Conservation (phyloP, 2,113 vertebrate species). For the Anas platyrhynchos region DNA sequence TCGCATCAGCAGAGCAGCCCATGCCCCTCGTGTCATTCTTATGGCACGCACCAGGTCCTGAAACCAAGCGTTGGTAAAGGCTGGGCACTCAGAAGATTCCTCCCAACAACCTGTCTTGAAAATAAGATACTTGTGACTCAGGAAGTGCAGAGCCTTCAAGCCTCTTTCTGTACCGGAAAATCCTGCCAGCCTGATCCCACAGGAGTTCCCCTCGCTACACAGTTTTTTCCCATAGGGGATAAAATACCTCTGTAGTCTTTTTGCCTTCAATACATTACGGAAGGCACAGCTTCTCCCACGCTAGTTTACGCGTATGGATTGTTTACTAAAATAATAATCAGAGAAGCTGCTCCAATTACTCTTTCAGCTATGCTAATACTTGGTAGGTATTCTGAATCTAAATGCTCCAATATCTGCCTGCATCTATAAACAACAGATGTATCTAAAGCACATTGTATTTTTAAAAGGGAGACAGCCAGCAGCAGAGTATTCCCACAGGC, state of each 20-base stretch:
- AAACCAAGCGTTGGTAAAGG: not conserved
- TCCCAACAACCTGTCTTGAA: not conserved
- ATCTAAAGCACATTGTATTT: constrained; percentile 14
- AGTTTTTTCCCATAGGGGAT: not conserved
- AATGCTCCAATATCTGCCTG: constrained; percentile 23
- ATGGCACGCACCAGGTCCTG: not conserved
- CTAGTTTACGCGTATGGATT: not conserved
- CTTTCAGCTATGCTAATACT: not conserved
- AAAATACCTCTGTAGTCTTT: not conserved
- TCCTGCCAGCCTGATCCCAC: not conserved
- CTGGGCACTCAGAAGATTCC: not conserved
- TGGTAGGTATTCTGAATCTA: constrained; percentile 5
- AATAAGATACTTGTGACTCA: not conserved
- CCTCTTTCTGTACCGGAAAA: not conserved
- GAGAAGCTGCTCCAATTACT: constrained; percentile 21
- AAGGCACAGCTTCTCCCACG: not conserved
- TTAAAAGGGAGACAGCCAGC: constrained; percentile 10
- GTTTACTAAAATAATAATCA: constrained; percentile 22
- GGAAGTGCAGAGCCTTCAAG: not conserved
- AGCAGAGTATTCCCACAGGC: constrained; percentile 32
- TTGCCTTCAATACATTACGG: not conserved
- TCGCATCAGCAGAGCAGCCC: not conserved
- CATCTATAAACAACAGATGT: constrained; percentile 32
- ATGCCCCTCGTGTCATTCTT: fast-evolving
- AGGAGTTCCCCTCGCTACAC: not conserved